Evolutionary conservation across 92 coral and sea anemone genomes (phyloP).

Genomic region (Porites divaricata): DNA sequence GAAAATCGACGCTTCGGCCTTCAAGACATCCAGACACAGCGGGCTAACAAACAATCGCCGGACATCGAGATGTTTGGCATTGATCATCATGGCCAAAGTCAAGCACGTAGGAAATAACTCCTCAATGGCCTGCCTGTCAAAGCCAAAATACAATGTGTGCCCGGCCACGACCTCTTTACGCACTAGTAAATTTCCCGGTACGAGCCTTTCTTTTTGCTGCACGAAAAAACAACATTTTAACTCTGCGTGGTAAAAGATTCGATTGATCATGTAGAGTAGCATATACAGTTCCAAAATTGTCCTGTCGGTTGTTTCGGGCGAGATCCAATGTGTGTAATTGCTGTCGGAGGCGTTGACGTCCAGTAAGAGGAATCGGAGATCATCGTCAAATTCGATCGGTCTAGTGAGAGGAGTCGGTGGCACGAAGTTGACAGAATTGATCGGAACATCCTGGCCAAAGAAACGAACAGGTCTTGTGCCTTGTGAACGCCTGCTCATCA

Average conservation of each 20-base stretch:
- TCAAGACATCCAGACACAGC: not conserved
- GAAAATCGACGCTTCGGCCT: not conserved
- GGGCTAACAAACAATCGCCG: constrained; percentile 3
- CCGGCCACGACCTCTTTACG: constrained; percentile 6
- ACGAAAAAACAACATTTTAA: not conserved
- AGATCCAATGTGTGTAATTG: constrained; percentile 5
- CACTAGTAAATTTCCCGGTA: constrained; percentile 6
- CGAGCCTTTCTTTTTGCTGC: constrained; percentile 13
- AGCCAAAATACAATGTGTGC: not conserved
- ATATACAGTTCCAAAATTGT: constrained; percentile 8
- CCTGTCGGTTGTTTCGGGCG: not conserved
- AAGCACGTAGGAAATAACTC: constrained; percentile 1
- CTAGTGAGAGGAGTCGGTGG: constrained; percentile 9
- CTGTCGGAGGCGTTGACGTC: constrained; percentile 13
- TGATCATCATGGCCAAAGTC: constrained; percentile 2
- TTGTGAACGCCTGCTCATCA: not conserved
- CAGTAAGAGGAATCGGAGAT: not conserved
- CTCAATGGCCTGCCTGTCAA: not conserved
- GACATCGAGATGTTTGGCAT: constrained; percentile 1
- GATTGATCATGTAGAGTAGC: constrained; percentile 4
- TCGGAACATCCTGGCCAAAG: not conserved
- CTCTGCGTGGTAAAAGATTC: constrained; percentile 1
- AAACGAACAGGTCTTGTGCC: not conserved
- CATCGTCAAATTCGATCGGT: constrained; percentile 6
- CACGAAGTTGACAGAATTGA: not conserved